Conservation (phyloP, 2,113 vertebrate genomes). For the Rattus rattus region DNA sequence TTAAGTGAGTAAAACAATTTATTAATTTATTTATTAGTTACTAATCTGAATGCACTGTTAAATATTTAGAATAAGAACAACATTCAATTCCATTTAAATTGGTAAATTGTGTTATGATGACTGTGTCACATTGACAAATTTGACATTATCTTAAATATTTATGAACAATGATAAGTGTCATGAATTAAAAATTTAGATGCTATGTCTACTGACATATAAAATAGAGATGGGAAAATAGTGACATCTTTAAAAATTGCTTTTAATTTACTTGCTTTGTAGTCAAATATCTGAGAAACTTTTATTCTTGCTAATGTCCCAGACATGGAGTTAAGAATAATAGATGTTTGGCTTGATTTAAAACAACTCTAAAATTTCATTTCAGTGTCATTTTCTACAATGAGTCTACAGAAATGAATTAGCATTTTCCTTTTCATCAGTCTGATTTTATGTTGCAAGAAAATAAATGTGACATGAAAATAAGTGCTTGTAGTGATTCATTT, state of each 20-base stretch:
- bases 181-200: constrained; percentile 7
- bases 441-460: constrained; percentile 49
- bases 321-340: not conserved
- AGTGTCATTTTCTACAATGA: not conserved
- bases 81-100: not conserved
- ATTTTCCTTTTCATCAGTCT: not conserved
- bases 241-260: not conserved
- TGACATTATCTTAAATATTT: constrained; percentile 24
- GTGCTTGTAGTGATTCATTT: not conserved
- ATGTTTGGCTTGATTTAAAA: constrained; percentile 43
- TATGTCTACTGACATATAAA: not conserved
- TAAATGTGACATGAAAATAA: constrained; percentile 49
- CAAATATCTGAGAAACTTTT: not conserved
- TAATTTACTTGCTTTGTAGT: not conserved
- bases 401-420: not conserved
- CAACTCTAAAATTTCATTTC: not conserved
- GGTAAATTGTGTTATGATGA: not conserved
- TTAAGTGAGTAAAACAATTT: not conserved
- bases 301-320: not conserved
- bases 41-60: not conserved
- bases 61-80: not conserved
- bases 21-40: not conserved
- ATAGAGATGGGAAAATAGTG: not conserved
- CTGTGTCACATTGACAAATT: not conserved
- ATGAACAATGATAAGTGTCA: not conserved